These are phyloP conservation scores for Lycocorax pyrrhopterus DNA, from an alignment of 2,113 vertebrate genomes.

Conservation along the genomic window DNA sequence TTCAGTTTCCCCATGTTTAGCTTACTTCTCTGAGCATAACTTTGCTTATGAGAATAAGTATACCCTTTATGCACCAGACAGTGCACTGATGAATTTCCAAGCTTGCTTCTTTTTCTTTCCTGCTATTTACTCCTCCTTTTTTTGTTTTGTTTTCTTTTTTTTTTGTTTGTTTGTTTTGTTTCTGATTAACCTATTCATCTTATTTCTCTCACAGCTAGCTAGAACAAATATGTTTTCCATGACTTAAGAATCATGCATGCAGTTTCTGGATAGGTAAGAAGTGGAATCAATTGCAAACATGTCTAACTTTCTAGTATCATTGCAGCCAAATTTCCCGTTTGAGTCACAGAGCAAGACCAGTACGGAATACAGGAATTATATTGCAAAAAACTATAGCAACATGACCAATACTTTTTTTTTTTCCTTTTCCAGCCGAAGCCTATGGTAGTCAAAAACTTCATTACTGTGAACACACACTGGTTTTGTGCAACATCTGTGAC, in stretches of 20 bases:
- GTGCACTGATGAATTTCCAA: background rate
- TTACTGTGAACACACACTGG: background rate
- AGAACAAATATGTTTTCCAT: background rate
- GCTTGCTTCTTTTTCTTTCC: background rate
- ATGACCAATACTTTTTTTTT: background rate
- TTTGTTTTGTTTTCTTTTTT: background rate
- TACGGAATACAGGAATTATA: background rate
- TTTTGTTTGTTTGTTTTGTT: background rate
- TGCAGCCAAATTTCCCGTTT: background rate
- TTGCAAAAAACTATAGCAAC: background rate
- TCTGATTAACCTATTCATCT: background rate
- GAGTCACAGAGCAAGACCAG: background rate
- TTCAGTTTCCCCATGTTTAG: background rate
- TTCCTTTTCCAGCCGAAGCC: background rate
- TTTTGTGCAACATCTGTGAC: background rate
- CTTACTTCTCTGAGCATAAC: background rate
- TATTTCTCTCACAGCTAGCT: background rate
- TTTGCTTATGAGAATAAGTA: background rate
- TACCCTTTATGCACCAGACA: background rate
- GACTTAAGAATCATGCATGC: background rate
- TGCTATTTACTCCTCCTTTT: background rate
- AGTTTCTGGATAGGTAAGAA: background rate
- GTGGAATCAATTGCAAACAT: background rate
- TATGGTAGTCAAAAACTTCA: background rate
- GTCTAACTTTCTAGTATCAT: background rate